Evolutionary conservation across 2,888 invertebrate species (phyloP), one percentile per base, ranked within the genome.

Genomic region (Drosophila bunnanda): DNA sequence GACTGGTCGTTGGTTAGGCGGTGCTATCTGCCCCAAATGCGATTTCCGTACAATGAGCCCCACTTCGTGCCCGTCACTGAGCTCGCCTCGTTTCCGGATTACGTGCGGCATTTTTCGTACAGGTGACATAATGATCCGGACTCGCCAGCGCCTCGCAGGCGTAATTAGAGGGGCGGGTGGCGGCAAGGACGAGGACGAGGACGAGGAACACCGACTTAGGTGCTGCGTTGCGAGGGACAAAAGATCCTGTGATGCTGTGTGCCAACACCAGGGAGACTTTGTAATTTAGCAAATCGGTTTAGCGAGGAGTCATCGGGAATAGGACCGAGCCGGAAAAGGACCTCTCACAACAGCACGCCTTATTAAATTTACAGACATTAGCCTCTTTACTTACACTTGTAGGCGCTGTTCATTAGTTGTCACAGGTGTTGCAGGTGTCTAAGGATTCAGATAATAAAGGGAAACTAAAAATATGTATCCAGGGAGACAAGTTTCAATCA

Each of bases 271-370:
- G 20, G 67, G 39, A 61, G 75, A 72, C 74, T 75, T 75, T 82
- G 86, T 79, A 88, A 85, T 82, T 82, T 88, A 76, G 73, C 71
- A 87, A 84, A 88, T 88, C 89, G 89, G 83, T 86, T 88, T 88
- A 87, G 71, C 58, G 67, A 62, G 61, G 65, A 67, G 61, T 66
- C 57, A 69, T 72, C 38, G 67, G 67, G 74, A 65, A 72, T 58
- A 50, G 39, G 36, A 17, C n/a, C 10, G n/a, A 17, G n/a, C 12
- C 30, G 59, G 59, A 39, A 43, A 17, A 39, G 38, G 34, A 54
- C n/a, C 48, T 32, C 22, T 36, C 25, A 34, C 36, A 32, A 17
- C 55, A 43, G 53, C 34, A 41, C 32, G 62, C 64, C 71, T 66
- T 77, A 77, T 85, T 79, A 82, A 79, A 82, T 85, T 79, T 72